Base-by-base conservation (phyloP, 2,797 vertebrate species). In the Acanthurus tractus region DNA sequence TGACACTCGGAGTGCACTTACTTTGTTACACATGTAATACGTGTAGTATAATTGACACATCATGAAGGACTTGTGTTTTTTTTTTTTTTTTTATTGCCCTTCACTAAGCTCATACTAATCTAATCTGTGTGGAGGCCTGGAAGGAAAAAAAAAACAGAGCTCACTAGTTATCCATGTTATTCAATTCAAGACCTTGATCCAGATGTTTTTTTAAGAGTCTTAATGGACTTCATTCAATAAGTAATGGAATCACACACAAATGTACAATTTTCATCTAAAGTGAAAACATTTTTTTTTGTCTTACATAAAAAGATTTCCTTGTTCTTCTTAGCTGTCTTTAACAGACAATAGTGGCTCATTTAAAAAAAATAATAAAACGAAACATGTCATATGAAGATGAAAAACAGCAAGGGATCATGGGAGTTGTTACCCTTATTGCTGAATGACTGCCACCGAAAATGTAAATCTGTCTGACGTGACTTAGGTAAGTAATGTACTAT, bases 11-110 rank as follows among this genome's bases (percentile, higher is more conserved):
- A 79, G 61, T 63, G 81, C 72, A 38, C 73, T 68, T 67, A 70
- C 70, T 58, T 15, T 53, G 63, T 52, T 76, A 74, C 69, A 69
- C 53, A 20, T 81, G 86, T 80, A 81, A 84, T 82, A 65, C 58
- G 71, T 76, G 86, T 64, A 58, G 64, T 29, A 64, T 66, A 63
- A 81, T 0, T 74, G 76, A 82, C 83, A 78, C 2, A 15, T 20
- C n/a, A 74, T 58, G 34, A 62, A 59, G 56, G 45, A 54, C 78
- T 74, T 65, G 42, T n/a, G 34, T 12, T 5, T 17, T 59, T 63
- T 56, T 25, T 18, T 36, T 67, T 25, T 18, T 48, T 68, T 34
- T 70, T 40, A 76, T 42, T 55, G 36, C 65, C 17, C 34, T 80
- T 25, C 29, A 11, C 53, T 53, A 25, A 80, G 57, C 38, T 50